Conservation (phyloP, 2,888 invertebrate species). For the Meloe dianella region DNA sequence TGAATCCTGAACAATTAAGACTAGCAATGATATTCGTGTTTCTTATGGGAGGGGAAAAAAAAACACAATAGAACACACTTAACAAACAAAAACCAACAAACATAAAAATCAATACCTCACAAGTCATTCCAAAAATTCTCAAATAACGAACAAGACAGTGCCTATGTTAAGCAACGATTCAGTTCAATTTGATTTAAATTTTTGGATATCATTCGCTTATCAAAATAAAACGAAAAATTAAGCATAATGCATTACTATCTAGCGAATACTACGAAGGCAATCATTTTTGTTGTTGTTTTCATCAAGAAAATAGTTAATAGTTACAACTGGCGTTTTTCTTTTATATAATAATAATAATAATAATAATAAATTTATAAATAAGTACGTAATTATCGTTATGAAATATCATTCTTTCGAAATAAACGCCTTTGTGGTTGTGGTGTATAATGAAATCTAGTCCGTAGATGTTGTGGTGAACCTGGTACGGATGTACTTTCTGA, state of each 20-base stretch:
- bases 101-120: neutral
- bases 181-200: neutral
- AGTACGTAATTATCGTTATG: slow-evolving; percentile 47
- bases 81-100: neutral
- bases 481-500: slow-evolving; percentile 73
- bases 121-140: neutral
- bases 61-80: neutral
- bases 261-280: slow-evolving; percentile 28
- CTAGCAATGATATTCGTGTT: neutral
- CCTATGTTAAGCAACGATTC: neutral
- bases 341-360: neutral
- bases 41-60: neutral
- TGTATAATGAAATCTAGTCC: slow-evolving; percentile 67
- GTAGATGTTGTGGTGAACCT: slow-evolving; percentile 72
- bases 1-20: neutral
- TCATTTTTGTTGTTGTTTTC: slow-evolving; percentile 12
- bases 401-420: slow-evolving; percentile 58
- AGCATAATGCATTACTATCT: slow-evolving; percentile 17
- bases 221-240: neutral
- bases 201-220: neutral
- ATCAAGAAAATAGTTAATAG: neutral
- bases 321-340: slow-evolving; percentile 10
- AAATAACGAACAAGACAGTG: neutral
- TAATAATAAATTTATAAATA: slow-evolving; percentile 17
- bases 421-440: slow-evolving; percentile 66